A percentile compares a stretch with the other conserved stretches of the same genome.
phyloP scores from a whole-genome alignment of 2,888 invertebrate species.

The Tillus elongatus region DNA sequence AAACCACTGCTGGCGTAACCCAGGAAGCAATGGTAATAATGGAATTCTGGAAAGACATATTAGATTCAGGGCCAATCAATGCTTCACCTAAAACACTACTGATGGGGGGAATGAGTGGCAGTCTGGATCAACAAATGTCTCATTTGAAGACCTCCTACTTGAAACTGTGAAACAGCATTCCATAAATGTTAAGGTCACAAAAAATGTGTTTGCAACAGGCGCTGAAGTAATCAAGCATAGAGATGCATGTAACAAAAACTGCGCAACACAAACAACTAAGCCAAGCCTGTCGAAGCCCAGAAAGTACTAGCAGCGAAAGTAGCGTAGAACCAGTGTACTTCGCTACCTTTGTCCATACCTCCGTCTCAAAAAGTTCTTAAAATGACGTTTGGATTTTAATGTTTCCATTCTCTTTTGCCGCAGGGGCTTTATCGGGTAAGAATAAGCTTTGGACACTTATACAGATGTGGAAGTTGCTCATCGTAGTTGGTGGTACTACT shows the following conservation, averaged over 20 bases:
- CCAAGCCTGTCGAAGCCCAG: slow-evolving; percentile 9
- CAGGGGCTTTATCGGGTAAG: too few relatives aligned
- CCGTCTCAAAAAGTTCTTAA: too few relatives aligned
- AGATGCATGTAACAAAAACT: slow-evolving; percentile 7
- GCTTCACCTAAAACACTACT: slow-evolving; percentile 10
- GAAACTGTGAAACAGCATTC: slow-evolving; percentile 11
- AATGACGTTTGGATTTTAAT: too few relatives aligned
- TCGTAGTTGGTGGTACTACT: too few relatives aligned
- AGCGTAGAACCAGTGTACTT: slow-evolving; percentile 11
- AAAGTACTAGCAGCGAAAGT: slow-evolving; percentile 14
- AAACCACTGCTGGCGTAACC: slow-evolving; percentile 11
- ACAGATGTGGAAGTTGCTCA: too few relatives aligned
- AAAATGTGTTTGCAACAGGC: slow-evolving; percentile 15
- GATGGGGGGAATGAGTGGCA: slow-evolving; percentile 9
- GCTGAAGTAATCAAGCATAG: slow-evolving; percentile 13
- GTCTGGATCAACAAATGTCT: slow-evolving; percentile 12
- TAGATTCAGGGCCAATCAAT: slow-evolving; percentile 12
- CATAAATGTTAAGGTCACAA: slow-evolving; percentile 13
- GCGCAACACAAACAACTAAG: background rate
- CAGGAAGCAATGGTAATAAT: slow-evolving; percentile 9
- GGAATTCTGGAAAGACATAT: slow-evolving; percentile 11
- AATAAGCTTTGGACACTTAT: too few relatives aligned
- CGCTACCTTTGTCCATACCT: too few relatives aligned
- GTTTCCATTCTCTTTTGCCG: too few relatives aligned
- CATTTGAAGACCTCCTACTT: slow-evolving; percentile 15